These are phyloP conservation scores for Glyptemys insculpta DNA, from an alignment of 2,797 vertebrate species.

Conservation along the genomic window DNA sequence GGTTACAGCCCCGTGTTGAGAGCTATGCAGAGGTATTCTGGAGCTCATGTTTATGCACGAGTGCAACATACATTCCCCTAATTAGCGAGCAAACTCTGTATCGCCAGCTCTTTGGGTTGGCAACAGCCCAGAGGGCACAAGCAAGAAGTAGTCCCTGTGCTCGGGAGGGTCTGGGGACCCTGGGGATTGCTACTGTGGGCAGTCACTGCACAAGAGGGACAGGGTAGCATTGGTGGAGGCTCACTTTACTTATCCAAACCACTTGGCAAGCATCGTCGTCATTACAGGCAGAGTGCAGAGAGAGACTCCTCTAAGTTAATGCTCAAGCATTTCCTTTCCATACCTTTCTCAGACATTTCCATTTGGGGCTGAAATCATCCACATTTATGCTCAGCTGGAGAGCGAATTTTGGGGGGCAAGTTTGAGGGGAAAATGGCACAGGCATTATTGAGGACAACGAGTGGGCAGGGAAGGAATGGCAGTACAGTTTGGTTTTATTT, in stretches of 20 bases:
- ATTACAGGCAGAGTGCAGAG: fast-evolving
- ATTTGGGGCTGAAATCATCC: background rate
- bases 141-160: fast-evolving
- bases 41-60: fast-evolving
- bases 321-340: background rate
- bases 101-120: fast-evolving
- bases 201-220: fast-evolving
- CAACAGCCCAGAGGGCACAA: fast-evolving
- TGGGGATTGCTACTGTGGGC: background rate
- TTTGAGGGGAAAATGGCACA: background rate
- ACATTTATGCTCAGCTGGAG: background rate
- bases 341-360: background rate
- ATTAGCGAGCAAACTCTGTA: fast-evolving
- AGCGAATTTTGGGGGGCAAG: fast-evolving
- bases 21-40: background rate
- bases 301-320: background rate
- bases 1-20: fast-evolving
- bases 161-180: background rate
- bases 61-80: background rate
- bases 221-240: fast-evolving
- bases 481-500: background rate
- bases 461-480: background rate
- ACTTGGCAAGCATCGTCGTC: fast-evolving
- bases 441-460: background rate
- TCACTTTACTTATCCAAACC: fast-evolving